Percentiles rank a stretch among this genome's conserved stretches.
Conservation (phyloP, 2,113 vertebrate species). For the Proteles cristata region DNA sequence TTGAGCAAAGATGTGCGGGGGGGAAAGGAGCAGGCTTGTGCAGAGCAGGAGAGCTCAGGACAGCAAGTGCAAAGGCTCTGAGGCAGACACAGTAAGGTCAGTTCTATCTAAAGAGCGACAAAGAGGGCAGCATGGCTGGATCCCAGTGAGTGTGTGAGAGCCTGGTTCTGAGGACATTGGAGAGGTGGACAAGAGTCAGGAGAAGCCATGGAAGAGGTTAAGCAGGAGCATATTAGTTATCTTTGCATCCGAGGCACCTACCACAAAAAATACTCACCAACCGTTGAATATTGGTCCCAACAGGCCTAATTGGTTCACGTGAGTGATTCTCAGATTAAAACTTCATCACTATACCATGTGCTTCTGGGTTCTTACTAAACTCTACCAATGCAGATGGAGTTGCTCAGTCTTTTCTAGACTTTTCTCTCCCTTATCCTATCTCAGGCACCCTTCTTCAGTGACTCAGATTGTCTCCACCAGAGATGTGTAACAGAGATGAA, state of each 20-base stretch:
- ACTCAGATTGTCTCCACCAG: neutral
- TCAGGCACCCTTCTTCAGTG: neutral
- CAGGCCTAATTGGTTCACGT: neutral
- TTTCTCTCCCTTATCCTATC: neutral
- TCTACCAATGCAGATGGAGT: neutral
- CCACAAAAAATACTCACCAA: neutral
- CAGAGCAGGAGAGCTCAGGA: neutral
- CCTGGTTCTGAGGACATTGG: neutral
- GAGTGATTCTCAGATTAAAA: neutral
- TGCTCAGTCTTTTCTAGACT: neutral
- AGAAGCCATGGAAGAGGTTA: neutral
- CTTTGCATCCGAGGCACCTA: neutral
- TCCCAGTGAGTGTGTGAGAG: neutral
- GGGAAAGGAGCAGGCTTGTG: neutral
- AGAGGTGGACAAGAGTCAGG: neutral
- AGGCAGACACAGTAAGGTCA: neutral
- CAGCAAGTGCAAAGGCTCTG: neutral
- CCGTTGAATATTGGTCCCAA: neutral
- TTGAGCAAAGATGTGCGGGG: neutral
- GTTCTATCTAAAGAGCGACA: neutral
- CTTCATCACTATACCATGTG: neutral
- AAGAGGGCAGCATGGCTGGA: neutral
- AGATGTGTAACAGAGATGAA: slow-evolving; percentile 49
- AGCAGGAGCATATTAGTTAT: neutral
- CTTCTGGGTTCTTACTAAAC: neutral